Percentiles rank a stretch among this genome's conserved stretches.
Conservation (phyloP, 2,113 vertebrate species). For the Rhodinocichla rosea region DNA sequence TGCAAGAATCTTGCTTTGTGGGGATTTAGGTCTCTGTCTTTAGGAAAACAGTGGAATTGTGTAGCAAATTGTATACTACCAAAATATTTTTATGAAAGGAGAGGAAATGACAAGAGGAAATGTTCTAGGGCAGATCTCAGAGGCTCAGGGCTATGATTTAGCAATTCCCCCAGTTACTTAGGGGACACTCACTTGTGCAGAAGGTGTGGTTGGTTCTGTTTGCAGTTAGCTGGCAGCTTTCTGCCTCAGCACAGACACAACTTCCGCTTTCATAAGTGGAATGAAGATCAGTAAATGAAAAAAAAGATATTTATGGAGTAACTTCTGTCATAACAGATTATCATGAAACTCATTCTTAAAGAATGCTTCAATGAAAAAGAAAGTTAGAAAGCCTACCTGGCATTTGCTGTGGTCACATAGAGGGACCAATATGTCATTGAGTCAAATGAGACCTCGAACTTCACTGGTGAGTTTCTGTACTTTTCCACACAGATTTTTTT, state of each 20-base stretch:
- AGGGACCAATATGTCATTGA: constrained; percentile 35
- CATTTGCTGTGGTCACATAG: background rate
- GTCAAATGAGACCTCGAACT: constrained; percentile 55
- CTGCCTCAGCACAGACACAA: background rate
- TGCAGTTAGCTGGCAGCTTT: background rate
- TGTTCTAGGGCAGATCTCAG: background rate
- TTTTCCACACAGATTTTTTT: background rate
- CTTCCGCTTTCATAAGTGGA: background rate
- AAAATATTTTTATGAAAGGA: background rate
- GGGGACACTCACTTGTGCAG: constrained; percentile 30
- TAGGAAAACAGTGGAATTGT: background rate
- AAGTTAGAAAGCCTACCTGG: background rate
- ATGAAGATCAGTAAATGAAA: background rate
- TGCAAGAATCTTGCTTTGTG: background rate
- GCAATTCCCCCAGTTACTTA: constrained; percentile 25
- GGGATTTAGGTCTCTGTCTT: background rate
- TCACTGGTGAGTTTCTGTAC: constrained; percentile 67
- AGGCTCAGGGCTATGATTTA: background rate
- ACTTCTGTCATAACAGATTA: background rate
- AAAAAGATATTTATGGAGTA: constrained; percentile 26
- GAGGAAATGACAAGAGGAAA: background rate
- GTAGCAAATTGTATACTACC: background rate
- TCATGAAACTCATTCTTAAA: background rate
- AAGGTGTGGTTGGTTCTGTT: constrained; percentile 17
- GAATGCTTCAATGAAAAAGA: constrained; percentile 39